Conservation (phyloP, 2,888 invertebrate species). For the Salticus scenicus region DNA sequence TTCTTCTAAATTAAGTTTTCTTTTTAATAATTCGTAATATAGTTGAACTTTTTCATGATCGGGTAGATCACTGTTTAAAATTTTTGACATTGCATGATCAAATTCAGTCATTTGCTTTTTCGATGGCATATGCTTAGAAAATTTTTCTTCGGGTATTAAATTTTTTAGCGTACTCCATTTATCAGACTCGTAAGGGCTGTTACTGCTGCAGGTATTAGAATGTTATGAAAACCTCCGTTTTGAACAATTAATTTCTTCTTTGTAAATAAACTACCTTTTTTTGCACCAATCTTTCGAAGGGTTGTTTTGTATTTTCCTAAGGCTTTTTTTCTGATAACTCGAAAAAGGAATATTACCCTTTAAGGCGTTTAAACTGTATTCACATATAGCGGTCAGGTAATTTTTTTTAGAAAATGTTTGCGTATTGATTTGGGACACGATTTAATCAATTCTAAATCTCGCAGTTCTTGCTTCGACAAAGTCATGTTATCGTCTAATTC, state of each 20-base stretch:
- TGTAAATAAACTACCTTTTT: neutral
- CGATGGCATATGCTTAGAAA: neutral
- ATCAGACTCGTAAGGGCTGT: neutral
- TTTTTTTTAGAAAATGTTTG: neutral
- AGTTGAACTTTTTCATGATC: neutral
- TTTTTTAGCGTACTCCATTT: slow-evolving; percentile 6
- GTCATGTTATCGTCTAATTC: neutral
- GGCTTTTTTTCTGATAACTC: neutral
- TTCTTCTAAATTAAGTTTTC: neutral
- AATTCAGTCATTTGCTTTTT: neutral
- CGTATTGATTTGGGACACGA: neutral
- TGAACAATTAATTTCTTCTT: neutral
- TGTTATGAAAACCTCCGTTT: neutral
- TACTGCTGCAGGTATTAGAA: neutral
- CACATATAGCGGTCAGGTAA: neutral
- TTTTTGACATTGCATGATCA: neutral
- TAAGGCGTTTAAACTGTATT: neutral
- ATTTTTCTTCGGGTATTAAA: neutral
- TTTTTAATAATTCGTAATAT: neutral
- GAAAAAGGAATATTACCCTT: neutral
- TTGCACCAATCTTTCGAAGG: neutral
- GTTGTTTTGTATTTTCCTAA: neutral
- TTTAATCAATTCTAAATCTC: neutral
- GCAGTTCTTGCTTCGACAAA: neutral
- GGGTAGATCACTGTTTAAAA: neutral